phyloP scores from a whole-genome alignment of 2,113 vertebrate genomes.

The Phalacrocorax carbo region DNA sequence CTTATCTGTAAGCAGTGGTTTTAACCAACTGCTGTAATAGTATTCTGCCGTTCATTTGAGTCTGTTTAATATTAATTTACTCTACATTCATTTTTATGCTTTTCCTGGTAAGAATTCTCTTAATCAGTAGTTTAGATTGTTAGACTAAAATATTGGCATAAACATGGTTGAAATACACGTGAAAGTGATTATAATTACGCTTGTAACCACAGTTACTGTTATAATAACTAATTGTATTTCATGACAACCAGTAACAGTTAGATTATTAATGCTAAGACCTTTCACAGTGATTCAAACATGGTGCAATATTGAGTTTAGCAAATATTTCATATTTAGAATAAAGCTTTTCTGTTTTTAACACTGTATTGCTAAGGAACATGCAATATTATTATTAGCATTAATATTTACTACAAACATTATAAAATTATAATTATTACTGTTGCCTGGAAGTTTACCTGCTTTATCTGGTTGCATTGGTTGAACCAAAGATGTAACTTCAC shows the following conservation, averaged over 20 bases:
- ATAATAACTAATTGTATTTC: background rate
- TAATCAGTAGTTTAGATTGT: background rate
- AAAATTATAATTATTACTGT: background rate
- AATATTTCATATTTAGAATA: background rate
- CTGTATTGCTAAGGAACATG: background rate
- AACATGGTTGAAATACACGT: background rate
- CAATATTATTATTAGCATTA: background rate
- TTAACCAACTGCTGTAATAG: background rate
- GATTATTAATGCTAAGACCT: background rate
- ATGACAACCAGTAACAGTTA: background rate
- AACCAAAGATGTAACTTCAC: background rate
- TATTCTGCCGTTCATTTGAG: background rate
- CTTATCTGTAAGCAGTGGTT: background rate
- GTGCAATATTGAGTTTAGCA: background rate
- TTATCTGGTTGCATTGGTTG: background rate
- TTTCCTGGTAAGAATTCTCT: background rate
- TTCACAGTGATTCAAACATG: background rate
- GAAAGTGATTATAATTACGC: background rate
- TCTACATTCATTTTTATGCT: background rate
- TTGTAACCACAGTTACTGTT: background rate
- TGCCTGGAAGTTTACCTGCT: background rate
- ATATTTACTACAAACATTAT: background rate
- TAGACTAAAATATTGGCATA: background rate
- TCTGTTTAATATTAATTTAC: background rate
- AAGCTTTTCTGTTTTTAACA: background rate